Evolutionary conservation across 2,888 invertebrate species (phyloP).

Genomic region (Chloromyia formosa): DNA sequence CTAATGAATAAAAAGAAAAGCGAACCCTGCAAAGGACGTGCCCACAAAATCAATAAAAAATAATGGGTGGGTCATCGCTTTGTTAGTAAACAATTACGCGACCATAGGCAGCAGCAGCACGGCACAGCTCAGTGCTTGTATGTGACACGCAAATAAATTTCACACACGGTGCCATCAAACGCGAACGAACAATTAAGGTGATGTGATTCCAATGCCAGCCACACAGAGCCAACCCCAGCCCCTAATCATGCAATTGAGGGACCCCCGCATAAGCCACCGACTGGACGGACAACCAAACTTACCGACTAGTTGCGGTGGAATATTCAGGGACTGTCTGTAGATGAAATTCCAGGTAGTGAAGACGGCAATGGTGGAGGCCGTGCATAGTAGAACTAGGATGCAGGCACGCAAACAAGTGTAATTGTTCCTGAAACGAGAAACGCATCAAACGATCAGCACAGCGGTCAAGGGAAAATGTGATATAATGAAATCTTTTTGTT

Average conservation of each 20-base stretch:
- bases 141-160: too few species aligned
- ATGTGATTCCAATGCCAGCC: too few species aligned
- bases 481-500: neutral
- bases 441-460: neutral
- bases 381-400: constrained; percentile 49
- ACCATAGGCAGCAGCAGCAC: too few species aligned
- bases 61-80: constrained; percentile 29
- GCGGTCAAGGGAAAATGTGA: neutral
- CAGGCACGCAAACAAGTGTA: constrained; percentile 49
- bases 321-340: constrained; percentile 53
- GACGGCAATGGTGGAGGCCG: constrained; percentile 54
- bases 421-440: constrained; percentile 46
- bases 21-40: constrained; percentile 8
- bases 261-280: too few species aligned
- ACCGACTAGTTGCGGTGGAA: constrained; percentile 55
- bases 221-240: too few species aligned
- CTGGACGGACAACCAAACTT: constrained; percentile 32
- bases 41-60: constrained; percentile 34
- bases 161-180: neutral
- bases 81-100: constrained; percentile 33
- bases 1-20: neutral
- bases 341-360: constrained; percentile 56
- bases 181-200: neutral
- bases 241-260: too few species aligned
- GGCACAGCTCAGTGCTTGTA: too few species aligned